Evolutionary conservation across 2,888 invertebrate species (phyloP), one percentile per base, ranked within the genome.

Genomic region (Amiota communis): DNA sequence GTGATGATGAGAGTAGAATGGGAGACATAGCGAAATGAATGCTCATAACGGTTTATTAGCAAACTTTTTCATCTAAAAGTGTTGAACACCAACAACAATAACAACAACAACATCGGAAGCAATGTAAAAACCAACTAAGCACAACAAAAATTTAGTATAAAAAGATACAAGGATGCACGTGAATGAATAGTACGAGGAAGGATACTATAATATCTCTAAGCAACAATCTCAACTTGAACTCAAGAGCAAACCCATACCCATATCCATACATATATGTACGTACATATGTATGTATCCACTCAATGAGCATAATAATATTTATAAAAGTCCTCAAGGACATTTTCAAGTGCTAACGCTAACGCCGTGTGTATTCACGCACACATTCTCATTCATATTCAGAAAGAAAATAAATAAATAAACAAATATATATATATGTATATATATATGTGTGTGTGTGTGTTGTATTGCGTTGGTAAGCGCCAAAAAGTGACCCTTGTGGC

Each of bases 251-350:
- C 67, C 64, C 69, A 63, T 23, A 72, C 70, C 67, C 67, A 59
- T 49, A 57, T 57, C 57, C 49, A 56, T 47, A 72, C 15, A 63
- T 64, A 65, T 48, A 56, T 56, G 9, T 47, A 56, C 57, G 36
- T 47, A 61, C 23, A 12, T 17, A 36, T 61, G 1, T 23, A 13
- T 2, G 36, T n/a, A n/a, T n/a, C 13, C 76, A 77, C 77, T 78
- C 77, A 79, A 74, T 76, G 78, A 78, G 80, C 81, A 82, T 84
- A 79, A 84, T 85, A 86, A 86, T 85, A 85, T 86, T 85, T 85
- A 86, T 85, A 84, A 77, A 80, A 72, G 77, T 86, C 79, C 87
- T 86, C 83, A 85, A 86, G 85, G 87, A 81, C 84, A 84, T 80
- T 79, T 79, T 75, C 79, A 79, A 74, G 79, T 71, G 76, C 36